These are phyloP conservation scores for Stenchaetothrips biformis DNA, from an alignment of 2,888 invertebrate species.

Conservation along the genomic window DNA sequence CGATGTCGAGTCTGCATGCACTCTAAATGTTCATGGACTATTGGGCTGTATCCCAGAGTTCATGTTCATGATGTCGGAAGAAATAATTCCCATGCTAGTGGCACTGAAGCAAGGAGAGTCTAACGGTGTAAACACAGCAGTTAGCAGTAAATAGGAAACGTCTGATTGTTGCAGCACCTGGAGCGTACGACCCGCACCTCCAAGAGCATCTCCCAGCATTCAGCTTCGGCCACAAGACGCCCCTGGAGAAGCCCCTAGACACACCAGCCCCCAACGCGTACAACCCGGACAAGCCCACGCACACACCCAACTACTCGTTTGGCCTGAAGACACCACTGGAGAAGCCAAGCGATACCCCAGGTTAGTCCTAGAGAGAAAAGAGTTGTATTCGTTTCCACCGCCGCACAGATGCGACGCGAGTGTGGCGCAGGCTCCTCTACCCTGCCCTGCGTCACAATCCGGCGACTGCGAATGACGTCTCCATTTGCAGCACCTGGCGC, in stretches of 20 bases:
- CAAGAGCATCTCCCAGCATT: conserved; percentile 56
- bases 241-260: conserved; percentile 54
- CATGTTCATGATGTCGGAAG: too few species aligned
- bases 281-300: conserved; percentile 64
- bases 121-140: too few species aligned
- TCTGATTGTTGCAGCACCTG: background rate
- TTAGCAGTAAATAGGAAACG: too few species aligned
- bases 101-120: too few species aligned
- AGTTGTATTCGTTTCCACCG: background rate
- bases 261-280: conserved; percentile 91
- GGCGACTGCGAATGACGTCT: conserved; percentile 36
- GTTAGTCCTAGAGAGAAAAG: conserved; percentile 46
- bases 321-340: conserved; percentile 62
- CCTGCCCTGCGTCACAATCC: too few species aligned
- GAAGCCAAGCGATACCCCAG: conserved; percentile 61
- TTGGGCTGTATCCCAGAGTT: too few species aligned
- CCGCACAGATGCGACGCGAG: too few species aligned
- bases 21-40: too few species aligned
- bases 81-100: too few species aligned
- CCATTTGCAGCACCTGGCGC: conserved; percentile 71
- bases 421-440: too few species aligned
- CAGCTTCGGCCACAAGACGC: conserved; percentile 66
- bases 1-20: too few species aligned
- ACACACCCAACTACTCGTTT: conserved; percentile 67
- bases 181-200: conserved; percentile 40